Conservation (phyloP, 2,113 vertebrate species). For the Galemys pyrenaicus region DNA sequence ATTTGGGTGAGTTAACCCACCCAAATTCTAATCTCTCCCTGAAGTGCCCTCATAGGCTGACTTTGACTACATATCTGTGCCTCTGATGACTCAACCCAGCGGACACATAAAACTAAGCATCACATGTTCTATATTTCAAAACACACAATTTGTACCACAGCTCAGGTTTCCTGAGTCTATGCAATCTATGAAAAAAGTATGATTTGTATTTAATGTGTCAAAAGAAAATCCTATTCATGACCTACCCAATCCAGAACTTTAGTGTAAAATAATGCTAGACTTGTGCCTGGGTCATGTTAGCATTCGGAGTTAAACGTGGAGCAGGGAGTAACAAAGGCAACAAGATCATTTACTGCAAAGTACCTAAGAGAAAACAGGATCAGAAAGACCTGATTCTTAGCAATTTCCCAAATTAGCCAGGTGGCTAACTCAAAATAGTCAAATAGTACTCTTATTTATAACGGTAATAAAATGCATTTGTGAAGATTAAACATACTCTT, state of each 20-base stretch:
- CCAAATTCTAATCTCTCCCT: background rate
- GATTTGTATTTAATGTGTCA: background rate
- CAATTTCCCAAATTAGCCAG: no score
- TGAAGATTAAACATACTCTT: no score
- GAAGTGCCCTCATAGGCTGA: no score
- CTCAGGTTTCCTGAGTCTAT: background rate
- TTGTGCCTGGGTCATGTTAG: background rate
- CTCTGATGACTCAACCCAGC: no score
- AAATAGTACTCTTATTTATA: no score
- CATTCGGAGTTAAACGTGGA: background rate
- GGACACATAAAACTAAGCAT: background rate
- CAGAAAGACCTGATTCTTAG: no score
- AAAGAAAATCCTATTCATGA: background rate
- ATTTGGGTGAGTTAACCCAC: no score
- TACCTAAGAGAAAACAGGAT: no score
- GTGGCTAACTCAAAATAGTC: no score
- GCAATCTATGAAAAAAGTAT: background rate
- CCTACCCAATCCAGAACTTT: background rate
- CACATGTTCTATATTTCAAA: background rate
- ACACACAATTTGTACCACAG: background rate
- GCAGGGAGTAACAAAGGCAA: no score
- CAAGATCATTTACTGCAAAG: no score
- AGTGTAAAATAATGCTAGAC: background rate
- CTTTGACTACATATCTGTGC: background rate
- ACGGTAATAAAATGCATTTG: no score